phyloP scores from a whole-genome alignment of 2,797 vertebrate genomes.

The Cirrhinus molitorella region DNA sequence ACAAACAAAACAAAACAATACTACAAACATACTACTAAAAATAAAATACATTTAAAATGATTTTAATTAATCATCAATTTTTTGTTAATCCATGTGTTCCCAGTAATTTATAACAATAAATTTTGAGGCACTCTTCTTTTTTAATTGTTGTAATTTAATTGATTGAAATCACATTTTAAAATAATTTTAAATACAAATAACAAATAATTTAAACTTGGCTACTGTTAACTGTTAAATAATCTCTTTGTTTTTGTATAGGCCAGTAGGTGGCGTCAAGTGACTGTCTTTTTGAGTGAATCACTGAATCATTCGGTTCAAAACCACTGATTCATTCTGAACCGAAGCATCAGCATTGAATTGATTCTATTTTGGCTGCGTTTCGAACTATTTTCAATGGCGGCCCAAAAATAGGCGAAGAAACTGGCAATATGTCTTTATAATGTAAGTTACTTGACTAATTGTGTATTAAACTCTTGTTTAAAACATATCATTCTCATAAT shows the following conservation, averaged over 20 bases:
- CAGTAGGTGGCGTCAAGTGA: not conserved
- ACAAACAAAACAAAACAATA: too few relatives aligned
- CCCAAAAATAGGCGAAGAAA: not conserved
- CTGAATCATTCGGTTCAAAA: slow-evolving; percentile 9
- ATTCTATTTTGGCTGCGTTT: not conserved
- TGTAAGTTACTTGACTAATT: not conserved
- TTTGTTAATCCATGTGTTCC: too few relatives aligned
- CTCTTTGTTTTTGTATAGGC: not conserved
- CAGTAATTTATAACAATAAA: not conserved
- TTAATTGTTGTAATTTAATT: not conserved
- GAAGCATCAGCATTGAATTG: not conserved
- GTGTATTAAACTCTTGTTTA: not conserved
- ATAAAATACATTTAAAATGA: too few relatives aligned
- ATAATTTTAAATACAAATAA: not conserved
- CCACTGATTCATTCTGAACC: not conserved
- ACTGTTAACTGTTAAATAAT: too few relatives aligned
- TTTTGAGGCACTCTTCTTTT: not conserved
- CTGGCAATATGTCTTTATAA: not conserved
- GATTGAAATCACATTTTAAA: not conserved
- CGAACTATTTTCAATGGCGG: not conserved
- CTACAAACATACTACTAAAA: too few relatives aligned
- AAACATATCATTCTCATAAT: not conserved
- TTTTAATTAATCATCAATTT: too few relatives aligned
- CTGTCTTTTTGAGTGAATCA: not conserved
- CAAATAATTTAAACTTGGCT: too few relatives aligned